Percentiles rank a stretch among this genome's conserved stretches.
Evolutionary conservation across 2,888 invertebrate species (phyloP).

Genomic region (Drosophila birchii): DNA sequence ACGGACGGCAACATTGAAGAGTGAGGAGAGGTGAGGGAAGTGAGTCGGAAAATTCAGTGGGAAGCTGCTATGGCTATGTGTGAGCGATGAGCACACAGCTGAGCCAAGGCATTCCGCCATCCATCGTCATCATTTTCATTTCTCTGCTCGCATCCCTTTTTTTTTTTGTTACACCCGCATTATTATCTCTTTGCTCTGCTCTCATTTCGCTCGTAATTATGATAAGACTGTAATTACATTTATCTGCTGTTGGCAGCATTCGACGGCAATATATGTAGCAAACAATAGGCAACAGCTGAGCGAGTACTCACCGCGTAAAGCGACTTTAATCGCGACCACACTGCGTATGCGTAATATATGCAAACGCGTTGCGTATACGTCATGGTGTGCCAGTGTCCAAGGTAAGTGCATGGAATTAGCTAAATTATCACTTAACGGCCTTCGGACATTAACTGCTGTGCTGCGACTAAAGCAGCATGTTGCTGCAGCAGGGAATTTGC

Average conservation of each 20-base stretch:
- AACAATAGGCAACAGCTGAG: conserved; percentile 27
- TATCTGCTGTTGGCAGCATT: conserved; percentile 72
- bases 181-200: conserved; percentile 35
- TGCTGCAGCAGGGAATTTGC: conserved; percentile 1
- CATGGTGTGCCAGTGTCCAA: conserved; percentile 54
- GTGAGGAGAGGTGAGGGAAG: not conserved
- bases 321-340: conserved; percentile 28
- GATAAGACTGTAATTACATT: conserved; percentile 80
- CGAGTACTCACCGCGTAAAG: conserved; percentile 17
- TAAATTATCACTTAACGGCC: conserved; percentile 47
- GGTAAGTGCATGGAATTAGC: conserved; percentile 48
- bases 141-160: not conserved
- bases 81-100: conserved; percentile 49
- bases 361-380: conserved; percentile 62
- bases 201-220: conserved; percentile 68
- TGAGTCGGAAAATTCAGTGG: conserved; percentile 25
- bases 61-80: conserved; percentile 7
- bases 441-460: conserved; percentile 44
- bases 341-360: conserved; percentile 71
- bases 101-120: conserved; percentile 63
- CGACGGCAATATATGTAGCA: conserved; percentile 18
- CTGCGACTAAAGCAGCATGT: conserved; percentile 37
- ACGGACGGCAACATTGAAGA: conserved; percentile 34
- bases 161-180: conserved; percentile 26
- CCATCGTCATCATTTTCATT: conserved; percentile 62